Evolutionary conservation across 1,140 invertebrate species (phyloP).

Genomic region (Drosophila baimaii): DNA sequence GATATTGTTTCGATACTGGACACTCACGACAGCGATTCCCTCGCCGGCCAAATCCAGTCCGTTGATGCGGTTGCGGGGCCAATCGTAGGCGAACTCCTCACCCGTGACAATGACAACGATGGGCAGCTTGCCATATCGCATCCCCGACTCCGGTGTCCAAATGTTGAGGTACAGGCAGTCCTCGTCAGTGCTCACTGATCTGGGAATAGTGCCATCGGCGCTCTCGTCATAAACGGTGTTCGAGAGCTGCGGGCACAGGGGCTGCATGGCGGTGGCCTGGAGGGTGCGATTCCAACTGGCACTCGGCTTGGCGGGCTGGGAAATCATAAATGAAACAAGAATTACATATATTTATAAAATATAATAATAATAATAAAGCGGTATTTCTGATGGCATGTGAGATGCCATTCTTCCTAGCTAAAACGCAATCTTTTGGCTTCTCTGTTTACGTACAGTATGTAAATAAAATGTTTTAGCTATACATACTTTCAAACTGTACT

Average conservation of each 20-base stretch:
- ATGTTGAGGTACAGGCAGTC: slow-evolving; percentile 86
- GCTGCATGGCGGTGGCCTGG: slow-evolving; percentile 84
- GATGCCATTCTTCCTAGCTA: too few relatives aligned
- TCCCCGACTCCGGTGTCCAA: slow-evolving; percentile 86
- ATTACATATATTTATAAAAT: too few relatives aligned
- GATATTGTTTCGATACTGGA: slow-evolving; percentile 87
- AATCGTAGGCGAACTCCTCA: slow-evolving; percentile 85
- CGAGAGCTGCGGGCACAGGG: slow-evolving; percentile 85
- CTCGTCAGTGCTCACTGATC: slow-evolving; percentile 78
- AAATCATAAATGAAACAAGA: background rate
- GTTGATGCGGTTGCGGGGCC: slow-evolving; percentile 85
- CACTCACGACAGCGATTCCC: slow-evolving; percentile 87
- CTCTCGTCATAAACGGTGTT: slow-evolving; percentile 81
- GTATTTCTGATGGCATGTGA: too few relatives aligned
- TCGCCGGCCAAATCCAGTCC: slow-evolving; percentile 88
- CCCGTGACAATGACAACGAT: slow-evolving; percentile 87
- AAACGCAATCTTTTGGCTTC: too few relatives aligned
- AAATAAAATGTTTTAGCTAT: too few relatives aligned
- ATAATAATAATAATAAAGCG: too few relatives aligned
- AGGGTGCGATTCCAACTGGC: slow-evolving; percentile 85
- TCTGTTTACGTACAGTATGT: too few relatives aligned
- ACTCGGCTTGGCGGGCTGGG: slow-evolving; percentile 85
- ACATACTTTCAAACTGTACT: too few relatives aligned
- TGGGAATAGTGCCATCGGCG: slow-evolving; percentile 48
- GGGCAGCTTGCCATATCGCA: slow-evolving; percentile 86